Evolutionary conservation across 2,888 invertebrate species (phyloP).

Genomic region (Lasioglossum vierecki): DNA sequence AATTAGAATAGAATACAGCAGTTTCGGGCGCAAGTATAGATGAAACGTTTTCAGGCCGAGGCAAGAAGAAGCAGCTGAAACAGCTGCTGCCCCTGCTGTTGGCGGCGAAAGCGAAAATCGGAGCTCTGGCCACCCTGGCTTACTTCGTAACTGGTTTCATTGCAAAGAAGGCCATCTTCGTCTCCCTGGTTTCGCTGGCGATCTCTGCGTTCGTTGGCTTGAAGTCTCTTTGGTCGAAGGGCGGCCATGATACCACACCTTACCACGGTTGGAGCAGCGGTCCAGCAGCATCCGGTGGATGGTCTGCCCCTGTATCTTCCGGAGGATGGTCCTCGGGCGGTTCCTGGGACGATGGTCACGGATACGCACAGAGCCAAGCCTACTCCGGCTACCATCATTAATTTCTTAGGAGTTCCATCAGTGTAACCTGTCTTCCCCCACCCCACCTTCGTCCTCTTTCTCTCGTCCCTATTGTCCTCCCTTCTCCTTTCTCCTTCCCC

Average conservation of each 20-base stretch:
- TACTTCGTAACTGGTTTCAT: conserved; percentile 86
- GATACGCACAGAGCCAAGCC: conserved; percentile 77
- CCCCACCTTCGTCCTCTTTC: not conserved
- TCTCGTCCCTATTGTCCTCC: not conserved
- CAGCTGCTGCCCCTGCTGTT: conserved; percentile 86
- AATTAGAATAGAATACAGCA: not conserved
- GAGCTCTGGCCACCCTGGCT: conserved; percentile 85
- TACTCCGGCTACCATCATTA: conserved; percentile 80
- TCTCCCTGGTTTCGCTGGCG: conserved; percentile 86
- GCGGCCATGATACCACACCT: conserved; percentile 78
- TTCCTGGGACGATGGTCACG: conserved; percentile 78
- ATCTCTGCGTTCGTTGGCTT: conserved; percentile 85
- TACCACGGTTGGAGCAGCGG: conserved; percentile 77
- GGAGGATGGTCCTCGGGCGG: conserved; percentile 66
- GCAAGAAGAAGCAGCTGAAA: conserved; percentile 86
- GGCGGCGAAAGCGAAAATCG: conserved; percentile 87
- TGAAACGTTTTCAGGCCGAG: conserved; percentile 83
- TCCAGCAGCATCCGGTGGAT: conserved; percentile 61
- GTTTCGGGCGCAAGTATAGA: not conserved
- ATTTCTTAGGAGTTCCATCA: conserved; percentile 18
- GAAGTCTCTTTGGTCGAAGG: conserved; percentile 79
- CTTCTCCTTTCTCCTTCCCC: not conserved
- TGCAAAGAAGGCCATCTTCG: conserved; percentile 88
- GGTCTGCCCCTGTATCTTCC: conserved; percentile 55
- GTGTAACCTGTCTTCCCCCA: not conserved